Conservation (phyloP, 2,888 invertebrate species). For the Labia minor region DNA sequence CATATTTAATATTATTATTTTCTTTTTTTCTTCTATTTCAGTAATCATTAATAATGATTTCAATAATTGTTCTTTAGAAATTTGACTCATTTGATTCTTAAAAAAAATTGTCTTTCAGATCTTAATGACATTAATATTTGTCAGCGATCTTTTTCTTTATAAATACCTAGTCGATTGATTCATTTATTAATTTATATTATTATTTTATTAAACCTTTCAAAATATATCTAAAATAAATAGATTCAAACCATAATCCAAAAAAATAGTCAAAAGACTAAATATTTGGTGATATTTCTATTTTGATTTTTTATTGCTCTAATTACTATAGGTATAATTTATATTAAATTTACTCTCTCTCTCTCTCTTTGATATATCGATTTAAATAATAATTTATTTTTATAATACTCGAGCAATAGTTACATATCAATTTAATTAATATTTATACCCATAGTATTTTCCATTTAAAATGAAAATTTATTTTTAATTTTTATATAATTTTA, state of each 20-base stretch:
- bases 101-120: not conserved
- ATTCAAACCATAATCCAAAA: not conserved
- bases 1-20: not conserved
- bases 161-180: not conserved
- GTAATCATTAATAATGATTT: not conserved
- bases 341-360: no score
- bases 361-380: not conserved
- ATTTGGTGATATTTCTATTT: not conserved
- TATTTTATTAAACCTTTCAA: not conserved
- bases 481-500: no score
- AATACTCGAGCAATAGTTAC: not conserved
- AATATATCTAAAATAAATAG: not conserved
- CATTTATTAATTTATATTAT: not conserved
- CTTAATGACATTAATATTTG: not conserved
- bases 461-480: no score
- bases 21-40: not conserved
- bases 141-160: not conserved
- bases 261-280: not conserved
- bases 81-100: not conserved
- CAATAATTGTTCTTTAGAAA: not conserved
- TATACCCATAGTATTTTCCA: no score
- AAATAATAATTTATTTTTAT: not conserved
- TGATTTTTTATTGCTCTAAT: not conserved
- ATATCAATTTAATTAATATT: no score
- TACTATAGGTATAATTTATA: not conserved